Evolutionary conservation across 2,113 vertebrate species (phyloP).

Genomic region (Sapajus apella): DNA sequence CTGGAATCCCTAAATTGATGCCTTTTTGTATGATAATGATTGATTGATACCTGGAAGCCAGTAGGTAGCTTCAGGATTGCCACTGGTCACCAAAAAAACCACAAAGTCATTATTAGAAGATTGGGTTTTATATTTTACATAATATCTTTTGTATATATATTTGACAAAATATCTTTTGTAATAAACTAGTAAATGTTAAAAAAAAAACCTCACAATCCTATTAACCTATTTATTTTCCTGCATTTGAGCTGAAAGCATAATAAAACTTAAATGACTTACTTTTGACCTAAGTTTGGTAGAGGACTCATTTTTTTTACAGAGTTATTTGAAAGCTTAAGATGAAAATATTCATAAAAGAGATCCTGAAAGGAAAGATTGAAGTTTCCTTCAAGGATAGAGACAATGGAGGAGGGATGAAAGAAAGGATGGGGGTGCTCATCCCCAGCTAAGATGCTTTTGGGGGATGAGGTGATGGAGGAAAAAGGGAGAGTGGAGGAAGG

Average conservation of each 20-base stretch:
- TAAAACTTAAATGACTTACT: slow-evolving; percentile 7
- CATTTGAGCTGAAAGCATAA: slow-evolving; percentile 3
- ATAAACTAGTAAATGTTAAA: not conserved
- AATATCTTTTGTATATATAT: not conserved
- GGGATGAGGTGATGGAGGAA: too few species aligned
- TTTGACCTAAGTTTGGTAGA: slow-evolving; percentile 38
- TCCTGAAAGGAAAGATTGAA: not conserved
- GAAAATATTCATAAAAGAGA: slow-evolving; percentile 16
- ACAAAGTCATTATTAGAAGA: not conserved
- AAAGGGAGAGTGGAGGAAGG: not conserved
- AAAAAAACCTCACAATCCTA: not conserved
- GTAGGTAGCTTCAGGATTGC: not conserved
- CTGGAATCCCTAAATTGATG: not conserved
- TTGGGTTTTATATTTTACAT: not conserved
- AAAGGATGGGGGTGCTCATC: not conserved
- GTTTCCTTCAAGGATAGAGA: not conserved
- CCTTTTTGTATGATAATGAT: not conserved
- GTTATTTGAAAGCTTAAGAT: slow-evolving; percentile 18
- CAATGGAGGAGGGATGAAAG: not conserved
- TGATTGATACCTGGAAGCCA: not conserved
- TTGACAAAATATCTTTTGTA: not conserved
- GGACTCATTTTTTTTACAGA: not conserved
- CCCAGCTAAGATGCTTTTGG: not conserved
- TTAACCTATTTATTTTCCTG: not conserved
- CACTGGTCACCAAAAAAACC: not conserved